Evolutionary conservation across 2,888 invertebrate genomes (phyloP), one percentile per base, ranked within the genome.

Genomic region (Taphrorychus bicolor): DNA sequence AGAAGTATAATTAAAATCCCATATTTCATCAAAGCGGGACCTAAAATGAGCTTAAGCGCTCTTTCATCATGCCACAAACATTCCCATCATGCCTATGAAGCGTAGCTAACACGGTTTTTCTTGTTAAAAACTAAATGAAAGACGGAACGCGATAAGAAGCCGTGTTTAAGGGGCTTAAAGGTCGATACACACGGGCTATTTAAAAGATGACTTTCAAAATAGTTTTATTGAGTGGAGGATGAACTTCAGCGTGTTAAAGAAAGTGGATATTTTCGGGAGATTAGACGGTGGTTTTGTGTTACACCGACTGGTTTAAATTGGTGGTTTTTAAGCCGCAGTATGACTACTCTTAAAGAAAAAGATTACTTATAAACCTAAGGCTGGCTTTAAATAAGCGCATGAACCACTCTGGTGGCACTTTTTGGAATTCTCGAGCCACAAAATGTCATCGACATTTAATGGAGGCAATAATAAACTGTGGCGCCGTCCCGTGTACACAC

Each of bases 151-250:
- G 59, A 65, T 65, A 59, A 65, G 53, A 65, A 65, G 32, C 21
- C 59, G 61, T 42, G 22, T 42, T 53, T 61, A 53, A 61, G 54
- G 17, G 19, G 61, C 65, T 54, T 59, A 45, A 64, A 53, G 51
- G 40, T 21, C 17, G 45, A 54, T 66, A 59, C 45, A 45, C 45
- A 45, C 41, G 48, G 23, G 22, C 49, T 59, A 60, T 66, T 66
- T 66, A 66, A 48, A 18, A 19, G 66, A 66, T 66, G 60, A 61
- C 66, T 66, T 66, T 66, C 56, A 61, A 57, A 66, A 61, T 57
- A 66, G 41, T 41, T 61, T 66, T 57, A 60, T 61, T 51, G 24
- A 49, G 40, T 56, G 40, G n/a, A 45, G 52, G 2, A 41, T n/a
- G 24, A 53, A 21, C 49, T 40, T 49, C 57, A n/a, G n/a, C n/a